These are phyloP conservation scores for Pseudococcus viburni DNA, from an alignment of 2,888 invertebrate genomes.

Conservation along the genomic window DNA sequence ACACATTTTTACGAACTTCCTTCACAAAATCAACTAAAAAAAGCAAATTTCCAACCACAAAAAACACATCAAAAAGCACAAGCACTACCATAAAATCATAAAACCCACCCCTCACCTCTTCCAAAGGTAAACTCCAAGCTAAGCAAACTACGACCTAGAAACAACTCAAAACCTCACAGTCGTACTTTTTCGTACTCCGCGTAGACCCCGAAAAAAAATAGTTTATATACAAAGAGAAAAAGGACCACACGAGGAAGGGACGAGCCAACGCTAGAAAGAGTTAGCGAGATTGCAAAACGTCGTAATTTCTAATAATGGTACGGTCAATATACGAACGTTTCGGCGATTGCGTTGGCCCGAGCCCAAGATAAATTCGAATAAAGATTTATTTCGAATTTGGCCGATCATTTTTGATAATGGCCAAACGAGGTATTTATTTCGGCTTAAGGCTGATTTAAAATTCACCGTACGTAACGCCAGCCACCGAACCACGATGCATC, in stretches of 20 bases:
- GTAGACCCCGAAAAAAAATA: no score
- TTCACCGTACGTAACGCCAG: conserved; percentile 39
- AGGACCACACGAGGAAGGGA: not conserved
- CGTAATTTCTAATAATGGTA: conserved; percentile 55
- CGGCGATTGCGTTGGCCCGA: conserved; percentile 55
- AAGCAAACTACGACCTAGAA: no score
- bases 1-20: no score
- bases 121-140: no score
- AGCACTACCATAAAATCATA: no score
- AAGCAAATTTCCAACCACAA: no score
- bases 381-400: conserved; percentile 52
- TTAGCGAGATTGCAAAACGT: conserved; percentile 28
- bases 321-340: conserved; percentile 44
- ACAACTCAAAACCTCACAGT: no score
- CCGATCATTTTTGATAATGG: conserved; percentile 52
- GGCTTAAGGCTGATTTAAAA: conserved; percentile 52
- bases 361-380: conserved; percentile 49
- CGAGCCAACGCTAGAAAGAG: not conserved
- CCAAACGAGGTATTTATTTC: conserved; percentile 55
- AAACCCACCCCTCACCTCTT: no score
- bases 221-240: not conserved
- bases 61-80: no score
- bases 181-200: no score
- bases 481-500: not conserved
- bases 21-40: no score